Base-by-base conservation (phyloP, 2,113 vertebrate species). In the Cyprinus carpio region DNA sequence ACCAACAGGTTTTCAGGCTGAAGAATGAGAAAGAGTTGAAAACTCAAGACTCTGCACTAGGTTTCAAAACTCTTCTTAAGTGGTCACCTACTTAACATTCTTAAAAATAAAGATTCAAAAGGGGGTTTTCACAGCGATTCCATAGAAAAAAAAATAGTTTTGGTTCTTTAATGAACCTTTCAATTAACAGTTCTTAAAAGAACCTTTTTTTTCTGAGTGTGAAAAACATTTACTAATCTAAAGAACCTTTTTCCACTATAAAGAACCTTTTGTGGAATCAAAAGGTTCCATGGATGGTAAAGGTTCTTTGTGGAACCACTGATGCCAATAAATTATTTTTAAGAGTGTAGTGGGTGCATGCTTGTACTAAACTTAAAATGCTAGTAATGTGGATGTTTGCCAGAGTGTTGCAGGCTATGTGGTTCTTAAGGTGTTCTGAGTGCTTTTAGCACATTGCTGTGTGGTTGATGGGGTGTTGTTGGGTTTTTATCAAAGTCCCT, bases 1-100 rank as follows among this genome's bases (percentile, higher is more conserved):
- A 99, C 97, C 89, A 99, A 94, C 84, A 99, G 93, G 93, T 99
- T 99, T 94, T 99, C 98, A 27, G 98, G 98, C 98, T 99, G 89
- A 25, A 67, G 5, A 83, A 91, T 9, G 46, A 56, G 64, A 87
- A 7, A 58, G 16, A 10, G 29, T 58, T 78, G 4, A 75, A 77
- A 51, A 16, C 46, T 54, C 27, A 69, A 69, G 65, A 69, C 29
- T 69, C 16, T 69, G 7, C 3, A 69, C 3, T 20, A 34, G 2
- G 15, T 18, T 31, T 67, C 11, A 18, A 9, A 31, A 31, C 64
- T 67, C 6, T 31, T 7, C 7, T 67, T 67, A 31, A 18, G 16
- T 16, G 64, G 13, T 18, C 64, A 31, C 64, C 64, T 18, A 67
- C 64, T 31, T 67, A 37, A 69, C 3, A 49, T 4, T 51, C 49